Conservation (phyloP, 2,888 invertebrate species). For the Azorinus chamasolen region DNA sequence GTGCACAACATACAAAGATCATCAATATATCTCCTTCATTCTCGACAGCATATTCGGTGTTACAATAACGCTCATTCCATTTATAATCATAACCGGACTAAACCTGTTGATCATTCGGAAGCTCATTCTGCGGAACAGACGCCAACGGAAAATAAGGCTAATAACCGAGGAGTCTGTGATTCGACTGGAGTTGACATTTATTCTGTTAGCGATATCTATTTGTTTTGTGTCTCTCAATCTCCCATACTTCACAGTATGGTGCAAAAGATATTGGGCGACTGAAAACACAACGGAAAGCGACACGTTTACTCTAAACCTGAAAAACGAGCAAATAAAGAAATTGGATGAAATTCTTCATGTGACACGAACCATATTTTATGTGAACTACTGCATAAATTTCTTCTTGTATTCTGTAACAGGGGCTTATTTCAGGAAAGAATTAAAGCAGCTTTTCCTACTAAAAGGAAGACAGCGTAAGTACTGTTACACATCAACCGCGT, state of each 20-base stretch:
- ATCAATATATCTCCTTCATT: conserved; percentile 69
- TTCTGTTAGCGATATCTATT: conserved; percentile 82
- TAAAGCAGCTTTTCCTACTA: conserved; percentile 75
- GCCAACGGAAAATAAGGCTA: conserved; percentile 67
- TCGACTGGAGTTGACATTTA: conserved; percentile 82
- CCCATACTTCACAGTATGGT: conserved; percentile 84
- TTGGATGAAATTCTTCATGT: conserved; percentile 68
- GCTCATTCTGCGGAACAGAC: conserved; percentile 74
- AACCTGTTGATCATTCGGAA: conserved; percentile 82
- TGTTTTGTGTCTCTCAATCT: conserved; percentile 83
- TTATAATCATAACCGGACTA: conserved; percentile 79
- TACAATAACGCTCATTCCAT: conserved; percentile 82
- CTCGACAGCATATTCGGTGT: conserved; percentile 81
- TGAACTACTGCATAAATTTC: conserved; percentile 83
- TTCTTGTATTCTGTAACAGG: conserved; percentile 83
- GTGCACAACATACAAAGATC: conserved; percentile 72
- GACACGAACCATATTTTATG: conserved; percentile 79
- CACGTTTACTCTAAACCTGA: conserved; percentile 5
- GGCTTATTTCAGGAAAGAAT: conserved; percentile 80
- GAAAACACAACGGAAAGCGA: conserved; percentile 11
- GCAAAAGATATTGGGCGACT: conserved; percentile 63
- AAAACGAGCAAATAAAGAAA: conserved; percentile 38
- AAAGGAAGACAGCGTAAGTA: conserved; percentile 64
- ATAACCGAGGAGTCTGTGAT: conserved; percentile 80
- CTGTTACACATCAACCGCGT: conserved; percentile 65